Evolutionary conservation across 2,888 invertebrate genomes (phyloP), one percentile per base, ranked within the genome.

Genomic region (Macaria liturata): DNA sequence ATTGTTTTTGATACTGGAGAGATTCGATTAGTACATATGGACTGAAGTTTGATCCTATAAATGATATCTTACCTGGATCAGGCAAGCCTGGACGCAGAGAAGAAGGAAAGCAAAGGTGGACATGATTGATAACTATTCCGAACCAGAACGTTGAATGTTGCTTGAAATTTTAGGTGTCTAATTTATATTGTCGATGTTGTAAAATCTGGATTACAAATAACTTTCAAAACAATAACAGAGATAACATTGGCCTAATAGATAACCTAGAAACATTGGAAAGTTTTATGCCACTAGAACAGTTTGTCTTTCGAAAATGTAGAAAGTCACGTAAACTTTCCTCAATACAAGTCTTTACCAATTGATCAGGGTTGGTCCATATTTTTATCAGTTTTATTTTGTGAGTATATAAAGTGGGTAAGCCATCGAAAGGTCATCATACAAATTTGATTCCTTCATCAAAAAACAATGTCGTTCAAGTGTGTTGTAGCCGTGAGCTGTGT

Each of bases 11-110:
- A 20, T 20, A 20, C 20, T 20, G 2, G 2, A 20, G 20, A 20
- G 20, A 2, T 20, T 20, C 20, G 2, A 20, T 20, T 20, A 20
- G 20, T 20, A 20, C 20, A 20, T 20, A 1, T 20, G 2, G 20
- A 20, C 20, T 20, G 20, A 37, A 7, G 34, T 7, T 2, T 37
- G 34, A 37, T 37, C 34, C 0, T 2, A 37, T 20, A 37, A 37
- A 37, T 4, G 34, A 37, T 37, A 37, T 37, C 4, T 64, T 58
- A 72, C 72, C 65, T 70, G 68, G 20, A 72, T 59, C 54, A 75
- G 58, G 60, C 69, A 68, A 57, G 64, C 68, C 54, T 72, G 74
- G 32, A 69, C 32, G 64, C 67, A 70, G 30, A 74, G 56, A 4
- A 67, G 20, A 5, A 74, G 34, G 40, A 30, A 59, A n/a, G 70